These are phyloP conservation scores for Scolopax mira DNA, from an alignment of 2,113 vertebrate genomes.

Conservation along the genomic window DNA sequence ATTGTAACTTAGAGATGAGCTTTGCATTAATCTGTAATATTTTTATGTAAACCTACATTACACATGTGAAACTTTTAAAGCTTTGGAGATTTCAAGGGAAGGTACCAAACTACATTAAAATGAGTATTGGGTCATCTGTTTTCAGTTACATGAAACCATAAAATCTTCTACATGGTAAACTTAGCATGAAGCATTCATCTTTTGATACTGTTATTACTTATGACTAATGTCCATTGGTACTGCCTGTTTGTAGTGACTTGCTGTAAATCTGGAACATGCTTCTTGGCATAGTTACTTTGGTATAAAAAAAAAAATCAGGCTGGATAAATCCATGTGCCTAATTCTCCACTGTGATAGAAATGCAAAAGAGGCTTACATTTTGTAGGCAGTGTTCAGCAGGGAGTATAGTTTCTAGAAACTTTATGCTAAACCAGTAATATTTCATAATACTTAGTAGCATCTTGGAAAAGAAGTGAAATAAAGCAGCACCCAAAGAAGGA, in stretches of 20 bases:
- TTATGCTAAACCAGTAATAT: not conserved
- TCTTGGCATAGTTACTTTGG: not conserved
- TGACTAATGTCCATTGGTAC: not conserved
- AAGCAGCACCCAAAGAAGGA: not conserved
- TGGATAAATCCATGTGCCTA: not conserved
- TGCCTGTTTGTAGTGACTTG: not conserved
- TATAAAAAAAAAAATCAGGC: not conserved
- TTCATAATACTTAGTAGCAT: not conserved
- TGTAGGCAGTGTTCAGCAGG: not conserved
- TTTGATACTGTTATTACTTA: not conserved
- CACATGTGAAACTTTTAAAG: not conserved
- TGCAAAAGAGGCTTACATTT: not conserved
- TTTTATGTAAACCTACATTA: constrained; percentile 12
- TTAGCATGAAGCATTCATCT: not conserved
- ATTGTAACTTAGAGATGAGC: constrained; percentile 19
- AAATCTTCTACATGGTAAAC: not conserved
- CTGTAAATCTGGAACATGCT: not conserved
- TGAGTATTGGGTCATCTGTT: constrained; percentile 13
- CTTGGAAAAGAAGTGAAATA: too few species aligned
- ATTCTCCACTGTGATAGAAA: not conserved
- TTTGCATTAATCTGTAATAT: constrained; percentile 18
- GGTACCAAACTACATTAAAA: not conserved
- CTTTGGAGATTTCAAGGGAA: not conserved
- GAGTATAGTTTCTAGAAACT: not conserved
- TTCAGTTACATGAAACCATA: constrained; percentile 21